Percentiles rank a stretch among this genome's conserved stretches.
These are phyloP conservation scores for Musca domestica DNA, from an alignment of 1,140 invertebrate genomes.

Conservation along the genomic window DNA sequence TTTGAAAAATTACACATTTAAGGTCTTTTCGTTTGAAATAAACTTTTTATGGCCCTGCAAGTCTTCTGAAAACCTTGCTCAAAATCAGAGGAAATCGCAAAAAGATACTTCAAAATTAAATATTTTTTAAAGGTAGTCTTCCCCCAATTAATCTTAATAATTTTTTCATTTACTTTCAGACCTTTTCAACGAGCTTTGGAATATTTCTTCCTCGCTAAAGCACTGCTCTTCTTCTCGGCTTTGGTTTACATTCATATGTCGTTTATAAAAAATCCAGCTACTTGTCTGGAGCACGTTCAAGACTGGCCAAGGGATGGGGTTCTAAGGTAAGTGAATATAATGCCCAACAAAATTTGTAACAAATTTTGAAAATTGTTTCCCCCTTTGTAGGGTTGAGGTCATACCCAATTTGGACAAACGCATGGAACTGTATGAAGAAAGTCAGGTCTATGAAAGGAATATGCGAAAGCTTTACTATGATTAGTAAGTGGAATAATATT, in stretches of 20 bases:
- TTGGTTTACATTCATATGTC: slow-evolving; percentile 93
- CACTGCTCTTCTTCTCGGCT: slow-evolving; percentile 84
- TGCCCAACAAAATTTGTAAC: background rate
- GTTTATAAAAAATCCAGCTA: slow-evolving; percentile 89
- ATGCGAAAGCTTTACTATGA: slow-evolving; percentile 39
- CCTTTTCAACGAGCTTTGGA: slow-evolving; percentile 85
- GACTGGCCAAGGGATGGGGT: slow-evolving; percentile 96
- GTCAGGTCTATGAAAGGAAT: slow-evolving; percentile 38
- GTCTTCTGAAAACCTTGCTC: no score
- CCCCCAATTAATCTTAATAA: no score
- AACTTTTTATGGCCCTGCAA: no score
- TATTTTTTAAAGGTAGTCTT: no score
- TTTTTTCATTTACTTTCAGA: slow-evolving; percentile 46
- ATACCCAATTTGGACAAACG: slow-evolving; percentile 80
- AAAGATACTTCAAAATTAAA: no score
- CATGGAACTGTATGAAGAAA: slow-evolving; percentile 72
- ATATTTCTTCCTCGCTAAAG: slow-evolving; percentile 87
- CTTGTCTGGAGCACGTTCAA: slow-evolving; percentile 87
- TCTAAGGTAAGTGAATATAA: slow-evolving; percentile 58
- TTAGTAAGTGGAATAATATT: slow-evolving; percentile 31
- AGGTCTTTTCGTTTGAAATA: no score
- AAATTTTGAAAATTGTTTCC: background rate
- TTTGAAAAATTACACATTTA: no score
- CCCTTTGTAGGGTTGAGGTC: slow-evolving; percentile 81
- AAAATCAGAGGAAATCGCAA: no score